These are phyloP conservation scores for Harlomillsia oculata DNA, from an alignment of 1,140 invertebrate genomes.

Conservation along the genomic window DNA sequence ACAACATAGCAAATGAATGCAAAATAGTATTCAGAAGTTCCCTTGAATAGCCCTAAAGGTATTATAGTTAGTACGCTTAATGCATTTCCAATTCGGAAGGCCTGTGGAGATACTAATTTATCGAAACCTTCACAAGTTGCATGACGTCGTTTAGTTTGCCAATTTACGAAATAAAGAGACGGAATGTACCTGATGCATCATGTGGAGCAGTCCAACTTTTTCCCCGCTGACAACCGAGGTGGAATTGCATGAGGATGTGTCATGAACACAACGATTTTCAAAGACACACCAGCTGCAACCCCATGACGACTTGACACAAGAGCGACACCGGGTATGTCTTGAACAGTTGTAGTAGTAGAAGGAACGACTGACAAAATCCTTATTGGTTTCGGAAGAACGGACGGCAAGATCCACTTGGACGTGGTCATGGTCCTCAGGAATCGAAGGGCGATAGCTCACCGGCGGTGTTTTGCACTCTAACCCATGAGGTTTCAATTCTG, in stretches of 20 bases:
- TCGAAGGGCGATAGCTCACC: conserved; percentile 62
- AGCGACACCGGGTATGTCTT: conserved; percentile 70
- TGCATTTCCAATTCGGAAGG: no score
- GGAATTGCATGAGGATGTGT: conserved; percentile 63
- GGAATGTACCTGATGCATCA: conserved; percentile 34
- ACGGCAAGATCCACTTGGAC: conserved; percentile 84
- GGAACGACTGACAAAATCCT: conserved; percentile 85
- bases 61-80: no score
- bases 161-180: background rate
- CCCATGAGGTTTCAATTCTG: conserved; percentile 65
- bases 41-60: no score
- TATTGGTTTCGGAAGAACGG: conserved; percentile 83
- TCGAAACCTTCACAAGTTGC: no score
- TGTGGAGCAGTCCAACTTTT: conserved; percentile 49
- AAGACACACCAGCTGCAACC: conserved; percentile 93
- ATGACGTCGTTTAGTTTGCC: no score
- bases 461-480: conserved; percentile 76
- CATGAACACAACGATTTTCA: conserved; percentile 86
- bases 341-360: conserved; percentile 93
- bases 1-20: no score
- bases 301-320: conserved; percentile 80
- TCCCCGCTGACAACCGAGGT: conserved; percentile 72
- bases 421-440: conserved; percentile 72
- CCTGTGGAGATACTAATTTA: no score
- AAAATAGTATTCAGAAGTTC: no score